Evolutionary conservation across 2,888 invertebrate genomes (phyloP).

Genomic region (Chymomyza amoena): DNA sequence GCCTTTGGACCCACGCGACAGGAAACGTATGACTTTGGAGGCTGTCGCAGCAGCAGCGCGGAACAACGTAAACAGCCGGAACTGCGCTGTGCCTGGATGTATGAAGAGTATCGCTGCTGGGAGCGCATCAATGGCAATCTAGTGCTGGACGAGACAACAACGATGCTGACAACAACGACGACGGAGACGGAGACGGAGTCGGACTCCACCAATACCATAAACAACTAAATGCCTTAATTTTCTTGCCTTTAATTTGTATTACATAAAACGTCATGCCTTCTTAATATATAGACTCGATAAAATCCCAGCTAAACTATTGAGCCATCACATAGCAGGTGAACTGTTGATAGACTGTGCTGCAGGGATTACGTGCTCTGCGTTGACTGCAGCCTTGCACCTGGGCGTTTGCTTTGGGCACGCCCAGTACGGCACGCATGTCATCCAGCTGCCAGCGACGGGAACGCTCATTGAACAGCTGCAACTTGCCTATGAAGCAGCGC

Average conservation of each 20-base stretch:
- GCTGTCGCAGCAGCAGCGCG: constrained; percentile 46
- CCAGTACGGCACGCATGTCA: constrained; percentile 52
- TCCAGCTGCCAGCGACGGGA: constrained; percentile 60
- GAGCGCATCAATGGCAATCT: constrained; percentile 62
- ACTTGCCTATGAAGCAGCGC: constrained; percentile 61
- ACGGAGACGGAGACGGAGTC: background rate
- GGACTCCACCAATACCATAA: background rate
- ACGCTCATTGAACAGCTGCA: constrained; percentile 61
- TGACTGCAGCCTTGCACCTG: constrained; percentile 40
- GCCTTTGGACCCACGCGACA: constrained; percentile 69
- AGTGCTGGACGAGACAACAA: background rate
- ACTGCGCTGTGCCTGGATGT: constrained; percentile 71
- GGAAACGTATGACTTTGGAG: constrained; percentile 32
- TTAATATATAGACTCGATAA: background rate
- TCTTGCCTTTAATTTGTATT: background rate
- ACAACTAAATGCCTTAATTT: background rate
- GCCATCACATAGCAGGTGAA: constrained; percentile 66
- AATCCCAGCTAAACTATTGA: background rate
- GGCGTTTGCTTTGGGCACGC: constrained; percentile 48
- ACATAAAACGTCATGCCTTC: background rate
- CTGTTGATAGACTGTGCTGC: constrained; percentile 57
- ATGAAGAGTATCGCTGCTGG: constrained; percentile 73
- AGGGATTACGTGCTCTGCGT: constrained; percentile 42
- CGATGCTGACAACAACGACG: constrained; percentile 6
- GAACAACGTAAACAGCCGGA: constrained; percentile 27